Base-by-base conservation (phyloP, 2,888 invertebrate genomes). In the Eulithis testata region DNA sequence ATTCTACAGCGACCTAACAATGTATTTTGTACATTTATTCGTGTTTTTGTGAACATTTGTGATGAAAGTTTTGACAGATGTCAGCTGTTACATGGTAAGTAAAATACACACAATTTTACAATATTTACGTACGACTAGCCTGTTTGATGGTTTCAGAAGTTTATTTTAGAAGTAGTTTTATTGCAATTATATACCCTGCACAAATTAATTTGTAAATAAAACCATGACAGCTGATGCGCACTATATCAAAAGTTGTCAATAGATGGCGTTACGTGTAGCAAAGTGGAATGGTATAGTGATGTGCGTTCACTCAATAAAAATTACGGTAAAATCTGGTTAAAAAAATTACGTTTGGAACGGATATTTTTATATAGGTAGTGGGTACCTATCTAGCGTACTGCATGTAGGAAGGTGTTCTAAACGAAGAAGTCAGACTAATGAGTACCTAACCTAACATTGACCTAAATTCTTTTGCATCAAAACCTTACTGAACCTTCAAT, bases 31-130 rank as follows among this genome's bases (percentile, higher is more conserved):
- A 63, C 70, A 53, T 78, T 77, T 83, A 80, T 70, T 70, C 63
- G 86, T 84, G 87, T 82, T 88, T 89, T 88, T 86, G 88, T 89
- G 89, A 86, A 84, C 89, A 90, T 91, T 90, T 91, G 91, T 90
- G 91, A 82, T 71, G 77, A 88, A 87, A 88, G 86, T 88, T 89
- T 88, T 90, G 91, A 90, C 91, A 91, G 90, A 73, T 91, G 91
- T 86, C 91, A 91, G 86, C 85, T 88, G 87, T 61, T 86, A 66
- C 71, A 73, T 75, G 76, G 79, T 79, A 77, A 74, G 83, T 87
- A 86, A 86, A 47, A 9, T 27, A 37, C 36, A 43, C 36, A 14
- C 52, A 53, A 6, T 79, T 79, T 63, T 72, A 54, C 9, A 59
- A 49, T 73, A 66, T 65, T 72, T 72, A 60, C 50, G 51, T 12